A percentile compares a stretch with the other conserved stretches of the same genome.
These are phyloP conservation scores for Trachelus iudaicus DNA, from an alignment of 2,888 invertebrate species.

Conservation along the genomic window DNA sequence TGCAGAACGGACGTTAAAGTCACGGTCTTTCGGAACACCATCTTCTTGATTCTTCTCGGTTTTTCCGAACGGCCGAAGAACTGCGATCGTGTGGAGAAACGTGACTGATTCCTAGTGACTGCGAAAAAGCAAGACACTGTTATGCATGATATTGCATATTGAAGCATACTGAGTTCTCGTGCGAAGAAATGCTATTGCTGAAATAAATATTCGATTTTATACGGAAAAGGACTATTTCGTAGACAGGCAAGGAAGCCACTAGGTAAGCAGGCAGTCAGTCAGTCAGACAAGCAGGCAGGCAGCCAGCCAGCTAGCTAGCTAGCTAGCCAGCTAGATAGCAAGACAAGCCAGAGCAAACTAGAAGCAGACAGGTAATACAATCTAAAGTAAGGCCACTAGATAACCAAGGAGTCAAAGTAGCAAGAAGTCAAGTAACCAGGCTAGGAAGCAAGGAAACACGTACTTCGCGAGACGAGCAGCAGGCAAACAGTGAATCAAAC, in stretches of 20 bases:
- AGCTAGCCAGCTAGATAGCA: not conserved
- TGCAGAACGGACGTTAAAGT: not conserved
- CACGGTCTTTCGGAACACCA: conserved; percentile 30
- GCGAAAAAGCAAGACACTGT: conserved; percentile 25
- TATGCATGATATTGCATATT: conserved; percentile 53
- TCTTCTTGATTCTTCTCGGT: conserved; percentile 38
- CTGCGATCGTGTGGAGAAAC: conserved; percentile 37
- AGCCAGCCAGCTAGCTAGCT: not conserved
- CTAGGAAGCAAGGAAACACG: not conserved
- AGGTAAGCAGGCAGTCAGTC: not conserved
- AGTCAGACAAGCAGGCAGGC: not conserved
- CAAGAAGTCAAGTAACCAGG: not conserved
- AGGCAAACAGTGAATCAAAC: not conserved
- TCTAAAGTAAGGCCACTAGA: not conserved
- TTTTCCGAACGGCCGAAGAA: conserved; percentile 38
- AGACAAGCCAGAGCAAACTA: not conserved
- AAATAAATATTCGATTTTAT: conserved; percentile 35
- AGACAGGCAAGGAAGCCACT: not conserved
- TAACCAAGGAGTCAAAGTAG: not conserved
- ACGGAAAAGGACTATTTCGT: conserved; percentile 2
- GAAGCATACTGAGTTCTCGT: conserved; percentile 37
- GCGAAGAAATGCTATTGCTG: conserved; percentile 50
- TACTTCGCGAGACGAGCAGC: not conserved
- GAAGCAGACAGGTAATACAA: not conserved
- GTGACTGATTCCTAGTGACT: conserved; percentile 29